Evolutionary conservation across 1,140 invertebrate species (phyloP), one percentile per base, ranked within the genome.

Genomic region (Cydia fagiglandana): DNA sequence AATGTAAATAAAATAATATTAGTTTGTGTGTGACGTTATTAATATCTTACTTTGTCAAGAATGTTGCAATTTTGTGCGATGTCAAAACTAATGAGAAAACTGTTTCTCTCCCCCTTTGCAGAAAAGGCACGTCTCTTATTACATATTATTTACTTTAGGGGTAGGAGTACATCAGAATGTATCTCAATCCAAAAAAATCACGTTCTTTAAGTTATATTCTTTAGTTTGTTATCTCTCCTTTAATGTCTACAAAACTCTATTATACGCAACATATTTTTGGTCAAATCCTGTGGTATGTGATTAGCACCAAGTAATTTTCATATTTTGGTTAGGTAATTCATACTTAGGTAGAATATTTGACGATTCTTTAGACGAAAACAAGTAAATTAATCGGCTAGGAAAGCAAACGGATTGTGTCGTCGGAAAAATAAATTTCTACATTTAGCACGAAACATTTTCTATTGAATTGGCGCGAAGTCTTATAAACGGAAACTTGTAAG

Each of bases 81-180:
- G 20, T 61, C 56, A 61, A 61, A 61, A 61, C 56, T 61, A 61
- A 61, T 61, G 56, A 61, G 56, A 61, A 10, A 61, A 61, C 56
- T 9, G 20, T 61, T 61, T 9, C 56, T 24, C 56, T 61, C 56
- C 56, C 56, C 56, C 24, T 56, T 61, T 61, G 56, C 20, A 61
- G 56, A 61, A 61, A 61, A 24, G 56, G 56, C 56, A 61, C 17
- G 56, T 61, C 56, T 61, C 56, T 61, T 61, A 61, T 61, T 61
- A 24, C 56, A 24, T 61, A 24, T 61, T 61, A 61, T 61, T 61
- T 61, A 61, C 56, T 61, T 61, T 24, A 24, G 56, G 6, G 56
- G 30, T 30, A 30, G 24, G n/a, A n/a, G 17, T 1, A 53, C 53
- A 9, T 61, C 53, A 61, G n/a, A 61, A 17, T n/a, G 15, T n/a